Evolutionary conservation across 2,113 vertebrate genomes (phyloP), one percentile per base, ranked within the genome.

Genomic region (Percina caprodes): DNA sequence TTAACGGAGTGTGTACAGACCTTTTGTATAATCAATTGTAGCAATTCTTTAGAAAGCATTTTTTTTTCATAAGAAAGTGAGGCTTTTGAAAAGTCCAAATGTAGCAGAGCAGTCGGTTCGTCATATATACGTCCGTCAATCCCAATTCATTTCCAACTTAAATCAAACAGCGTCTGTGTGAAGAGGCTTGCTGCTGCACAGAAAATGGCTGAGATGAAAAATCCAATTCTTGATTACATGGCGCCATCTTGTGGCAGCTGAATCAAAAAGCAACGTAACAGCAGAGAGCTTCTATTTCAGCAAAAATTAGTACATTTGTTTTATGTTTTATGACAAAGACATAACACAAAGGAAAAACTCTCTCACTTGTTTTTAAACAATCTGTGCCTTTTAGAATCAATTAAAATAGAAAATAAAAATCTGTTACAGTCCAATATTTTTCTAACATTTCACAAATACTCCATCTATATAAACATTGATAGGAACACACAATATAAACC

Each of bases 391-490:
- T 77, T 59, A 77, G 35, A 80, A 85, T 88, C 33, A 70, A 90
- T 82, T 86, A 80, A 89, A 88, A 92, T 67, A 86, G 62, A 78
- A 91, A 88, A 88, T 84, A 87, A 83, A 86, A 92, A 70, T 83
- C 78, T 76, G 68, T 90, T 95, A 93, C 95, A 94, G 90, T 87
- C 96, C 81, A 92, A 95, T 96, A 95, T 96, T 97, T 96, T 95
- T 96, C 95, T 96, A 96, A 96, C 94, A 91, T 93, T 94, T 95
- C 95, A 96, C 96, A 97, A 95, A 82, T 94, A 97, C 96, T 94
- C 92, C 96, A 96, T 95, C 94, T 94, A 95, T 95, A 97, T 74
- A 82, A 90, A 94, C 92, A 94, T 95, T 88, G 89, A 95, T 92
- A 87, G 70, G 73, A 95, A 96, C 95, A 97, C 96, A 94, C 95